Evolutionary conservation across 2,888 invertebrate genomes (phyloP).

Genomic region (Nephrotoma flavescens): DNA sequence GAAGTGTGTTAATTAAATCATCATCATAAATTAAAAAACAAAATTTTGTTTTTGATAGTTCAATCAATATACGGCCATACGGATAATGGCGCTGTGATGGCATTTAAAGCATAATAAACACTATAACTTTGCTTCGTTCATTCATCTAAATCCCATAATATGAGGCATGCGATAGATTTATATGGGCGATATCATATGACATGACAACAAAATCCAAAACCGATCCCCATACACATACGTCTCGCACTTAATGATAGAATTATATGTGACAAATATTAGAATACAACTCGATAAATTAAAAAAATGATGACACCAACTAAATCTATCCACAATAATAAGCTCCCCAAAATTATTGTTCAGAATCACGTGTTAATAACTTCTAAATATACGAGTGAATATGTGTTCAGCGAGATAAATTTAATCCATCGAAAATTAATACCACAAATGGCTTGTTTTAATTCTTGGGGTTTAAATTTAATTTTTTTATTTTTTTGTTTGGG

Average conservation of each 20-base stretch:
- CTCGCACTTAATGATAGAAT: neutral
- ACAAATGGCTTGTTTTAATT: neutral
- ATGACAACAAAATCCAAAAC: neutral
- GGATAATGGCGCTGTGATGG: neutral
- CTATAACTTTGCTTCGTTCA: neutral
- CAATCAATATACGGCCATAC: neutral
- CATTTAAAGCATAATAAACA: neutral
- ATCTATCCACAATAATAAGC: neutral
- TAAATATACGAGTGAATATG: neutral
- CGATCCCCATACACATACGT: neutral
- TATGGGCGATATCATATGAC: neutral
- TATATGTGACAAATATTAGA: neutral
- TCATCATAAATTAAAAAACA: neutral
- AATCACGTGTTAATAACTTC: slow-evolving; percentile 1
- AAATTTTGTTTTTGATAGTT: neutral
- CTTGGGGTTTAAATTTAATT: neutral
- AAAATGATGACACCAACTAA: neutral
- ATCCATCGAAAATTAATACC: neutral
- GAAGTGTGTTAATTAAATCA: neutral
- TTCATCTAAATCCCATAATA: neutral
- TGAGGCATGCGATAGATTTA: neutral
- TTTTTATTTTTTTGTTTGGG: neutral
- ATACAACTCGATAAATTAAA: neutral
- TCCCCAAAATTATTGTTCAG: neutral
- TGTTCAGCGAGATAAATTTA: neutral